Conservation (phyloP, 2,888 invertebrate genomes). For the Drosophila fulvimacula region DNA sequence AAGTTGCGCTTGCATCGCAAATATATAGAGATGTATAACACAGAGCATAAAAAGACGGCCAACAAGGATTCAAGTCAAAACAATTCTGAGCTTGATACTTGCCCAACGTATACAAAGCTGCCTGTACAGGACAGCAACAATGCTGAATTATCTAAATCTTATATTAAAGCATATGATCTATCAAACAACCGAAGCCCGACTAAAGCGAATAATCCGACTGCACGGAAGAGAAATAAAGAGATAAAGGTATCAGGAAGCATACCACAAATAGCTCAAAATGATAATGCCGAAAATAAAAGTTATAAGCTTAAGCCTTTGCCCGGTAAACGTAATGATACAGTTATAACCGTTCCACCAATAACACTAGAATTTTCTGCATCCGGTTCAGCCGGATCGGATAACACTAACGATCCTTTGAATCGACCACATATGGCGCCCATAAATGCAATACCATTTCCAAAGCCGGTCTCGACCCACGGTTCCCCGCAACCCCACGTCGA, state of each 20-base stretch:
- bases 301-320: background rate
- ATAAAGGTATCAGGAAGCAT: background rate
- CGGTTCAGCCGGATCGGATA: background rate
- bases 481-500: background rate
- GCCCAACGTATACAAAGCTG: constrained; percentile 36
- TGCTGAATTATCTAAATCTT: background rate
- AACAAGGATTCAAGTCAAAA: constrained; percentile 3
- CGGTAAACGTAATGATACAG: background rate
- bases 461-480: background rate
- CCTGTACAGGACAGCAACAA: background rate
- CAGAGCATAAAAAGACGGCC: constrained; percentile 38
- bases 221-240: too few relatives aligned
- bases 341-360: too few relatives aligned
- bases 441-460: background rate
- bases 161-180: background rate
- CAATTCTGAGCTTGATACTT: background rate
- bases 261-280: background rate
- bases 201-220: background rate
- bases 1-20: constrained; percentile 28
- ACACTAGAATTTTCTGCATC: background rate
- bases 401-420: background rate
- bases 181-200: background rate
- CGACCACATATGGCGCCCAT: background rate
- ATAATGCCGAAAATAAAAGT: background rate
- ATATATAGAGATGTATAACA: constrained; percentile 49